A percentile compares a stretch with the other conserved stretches of the same genome.
Evolutionary conservation across 2,888 invertebrate genomes (phyloP).

Genomic region (Ryuthela nishihirai): DNA sequence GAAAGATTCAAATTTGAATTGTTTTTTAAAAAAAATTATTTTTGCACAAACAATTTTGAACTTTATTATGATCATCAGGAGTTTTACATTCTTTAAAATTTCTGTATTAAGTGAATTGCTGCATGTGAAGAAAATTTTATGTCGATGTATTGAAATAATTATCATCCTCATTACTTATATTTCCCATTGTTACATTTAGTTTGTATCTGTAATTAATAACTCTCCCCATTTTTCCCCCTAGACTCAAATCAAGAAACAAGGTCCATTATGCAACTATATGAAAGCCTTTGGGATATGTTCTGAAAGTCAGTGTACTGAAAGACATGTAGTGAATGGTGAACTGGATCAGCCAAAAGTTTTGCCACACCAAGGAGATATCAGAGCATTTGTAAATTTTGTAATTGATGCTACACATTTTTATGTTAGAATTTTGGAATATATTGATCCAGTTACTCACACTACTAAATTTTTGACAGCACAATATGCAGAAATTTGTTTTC

Average conservation of each 20-base stretch:
- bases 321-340: constrained; percentile 61
- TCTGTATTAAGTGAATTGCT: too few relatives aligned
- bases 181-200: too few relatives aligned
- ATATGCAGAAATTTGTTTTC: constrained; percentile 17
- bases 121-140: too few relatives aligned
- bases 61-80: too few relatives aligned
- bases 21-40: too few relatives aligned
- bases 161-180: too few relatives aligned
- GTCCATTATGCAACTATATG: constrained; percentile 59
- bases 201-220: too few relatives aligned
- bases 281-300: constrained; percentile 65
- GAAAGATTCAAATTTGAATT: too few relatives aligned
- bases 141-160: too few relatives aligned
- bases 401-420: constrained; percentile 62
- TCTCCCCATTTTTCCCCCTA: too few relatives aligned
- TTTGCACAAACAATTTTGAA: too few relatives aligned
- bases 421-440: constrained; percentile 57
- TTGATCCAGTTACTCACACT: constrained; percentile 42
- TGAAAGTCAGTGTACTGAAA: constrained; percentile 57
- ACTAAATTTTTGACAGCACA: not conserved
- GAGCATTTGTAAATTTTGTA: constrained; percentile 59
- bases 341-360: constrained; percentile 55
- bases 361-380: constrained; percentile 56
- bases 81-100: too few relatives aligned
- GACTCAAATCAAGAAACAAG: constrained; percentile 2